phyloP scores from a whole-genome alignment of 2,888 invertebrate genomes.

The Parapristionchus giblindavisi region DNA sequence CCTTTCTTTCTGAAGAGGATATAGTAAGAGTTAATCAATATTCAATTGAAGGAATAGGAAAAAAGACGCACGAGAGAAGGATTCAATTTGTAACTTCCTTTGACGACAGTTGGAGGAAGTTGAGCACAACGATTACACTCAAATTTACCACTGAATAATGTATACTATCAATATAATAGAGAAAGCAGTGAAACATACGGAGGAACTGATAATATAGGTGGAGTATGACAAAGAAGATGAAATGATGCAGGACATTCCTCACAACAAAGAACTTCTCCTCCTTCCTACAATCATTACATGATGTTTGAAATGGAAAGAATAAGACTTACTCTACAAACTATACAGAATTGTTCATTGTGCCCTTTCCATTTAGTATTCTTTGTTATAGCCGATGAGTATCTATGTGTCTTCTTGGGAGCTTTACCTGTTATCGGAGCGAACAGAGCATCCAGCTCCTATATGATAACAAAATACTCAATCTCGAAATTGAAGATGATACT shows the following conservation, averaged over 20 bases:
- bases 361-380: constrained; percentile 41
- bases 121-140: constrained; percentile 17
- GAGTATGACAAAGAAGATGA: constrained; percentile 94
- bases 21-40: too few relatives aligned
- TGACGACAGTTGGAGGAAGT: not conserved
- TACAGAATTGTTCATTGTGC: constrained; percentile 41
- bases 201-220: constrained; percentile 89
- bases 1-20: too few relatives aligned
- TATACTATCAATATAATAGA: not conserved
- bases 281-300: constrained; percentile 75
- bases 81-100: constrained; percentile 2
- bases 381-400: not conserved
- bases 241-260: constrained; percentile 95
- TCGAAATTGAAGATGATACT: not conserved
- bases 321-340: constrained; percentile 41
- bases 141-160: constrained; percentile 26
- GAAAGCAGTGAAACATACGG: not conserved
- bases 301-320: not conserved
- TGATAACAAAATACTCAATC: not conserved
- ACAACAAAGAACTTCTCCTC: constrained; percentile 92
- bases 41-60: too few relatives aligned
- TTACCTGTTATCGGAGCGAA: constrained; percentile 29
- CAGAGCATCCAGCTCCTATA: constrained; percentile 27
- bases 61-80: constrained; percentile 7
- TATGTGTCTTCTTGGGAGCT: constrained; percentile 28